These are phyloP conservation scores for Congeria kusceri DNA, from an alignment of 2,888 invertebrate genomes.

Conservation along the genomic window DNA sequence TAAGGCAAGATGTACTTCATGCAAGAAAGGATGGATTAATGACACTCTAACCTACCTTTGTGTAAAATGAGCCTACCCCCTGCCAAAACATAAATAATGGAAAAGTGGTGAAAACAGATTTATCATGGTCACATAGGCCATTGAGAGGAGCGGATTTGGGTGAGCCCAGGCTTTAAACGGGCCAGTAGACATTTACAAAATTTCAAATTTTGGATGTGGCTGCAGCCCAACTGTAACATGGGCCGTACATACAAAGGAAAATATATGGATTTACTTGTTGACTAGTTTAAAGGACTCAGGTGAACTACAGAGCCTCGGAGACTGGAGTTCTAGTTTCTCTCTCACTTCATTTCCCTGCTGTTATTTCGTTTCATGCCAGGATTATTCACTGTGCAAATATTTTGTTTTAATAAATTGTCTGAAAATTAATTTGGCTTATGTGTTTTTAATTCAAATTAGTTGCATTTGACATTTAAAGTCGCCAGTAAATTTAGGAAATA, in stretches of 20 bases:
- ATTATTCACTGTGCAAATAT: no score
- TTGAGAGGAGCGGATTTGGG: constrained; percentile 22
- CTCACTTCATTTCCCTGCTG: no score
- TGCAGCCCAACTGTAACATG: constrained; percentile 7
- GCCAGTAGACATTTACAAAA: constrained; percentile 4
- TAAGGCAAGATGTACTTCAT: no score
- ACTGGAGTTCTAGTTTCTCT: no score
- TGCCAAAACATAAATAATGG: constrained; percentile 71
- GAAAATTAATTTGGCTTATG: no score
- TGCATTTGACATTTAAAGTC: no score
- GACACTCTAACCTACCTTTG: constrained; percentile 51
- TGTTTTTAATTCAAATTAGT: no score
- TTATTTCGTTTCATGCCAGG: no score
- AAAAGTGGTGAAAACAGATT: constrained; percentile 63
- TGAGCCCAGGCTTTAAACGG: neutral
- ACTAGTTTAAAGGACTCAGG: no score
- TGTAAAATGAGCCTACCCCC: constrained; percentile 44
- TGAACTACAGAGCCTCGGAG: no score
- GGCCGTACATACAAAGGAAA: constrained; percentile 41
- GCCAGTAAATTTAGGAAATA: no score
- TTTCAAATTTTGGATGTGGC: constrained; percentile 55
- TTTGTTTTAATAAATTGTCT: no score
- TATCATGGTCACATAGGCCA: constrained; percentile 61
- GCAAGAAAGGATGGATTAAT: constrained; percentile 24
- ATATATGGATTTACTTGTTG: constrained; percentile 55